These are phyloP conservation scores for Ladona fulva DNA, from an alignment of 1,140 invertebrate species.

Conservation along the genomic window DNA sequence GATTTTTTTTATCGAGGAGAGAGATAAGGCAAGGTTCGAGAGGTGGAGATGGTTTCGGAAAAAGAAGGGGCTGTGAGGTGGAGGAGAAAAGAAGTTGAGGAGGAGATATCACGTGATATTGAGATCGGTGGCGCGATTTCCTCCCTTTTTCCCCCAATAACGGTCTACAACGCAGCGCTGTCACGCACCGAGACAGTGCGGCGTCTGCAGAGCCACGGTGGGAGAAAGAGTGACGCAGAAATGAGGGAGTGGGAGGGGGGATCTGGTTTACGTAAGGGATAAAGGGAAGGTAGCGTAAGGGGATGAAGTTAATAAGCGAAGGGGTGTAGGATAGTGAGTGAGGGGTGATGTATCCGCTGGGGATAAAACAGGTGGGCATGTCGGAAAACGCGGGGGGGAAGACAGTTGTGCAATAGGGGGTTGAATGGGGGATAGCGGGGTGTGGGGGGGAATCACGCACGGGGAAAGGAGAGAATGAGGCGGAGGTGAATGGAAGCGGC, in stretches of 20 bases:
- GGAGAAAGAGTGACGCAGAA: too few species aligned
- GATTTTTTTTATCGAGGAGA: neutral
- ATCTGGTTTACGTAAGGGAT: too few species aligned
- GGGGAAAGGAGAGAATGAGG: neutral
- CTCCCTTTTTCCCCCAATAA: neutral
- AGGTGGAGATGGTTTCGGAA: neutral
- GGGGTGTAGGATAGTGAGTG: too few species aligned
- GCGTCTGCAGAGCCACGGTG: neutral
- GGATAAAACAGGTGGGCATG: neutral
- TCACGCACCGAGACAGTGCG: slow-evolving; percentile 1
- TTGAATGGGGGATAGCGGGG: neutral
- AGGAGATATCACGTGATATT: neutral
- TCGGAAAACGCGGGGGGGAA: neutral
- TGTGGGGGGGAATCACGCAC: neutral
- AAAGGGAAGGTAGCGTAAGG: too few species aligned
- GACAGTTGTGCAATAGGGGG: neutral
- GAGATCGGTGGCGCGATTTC: neutral
- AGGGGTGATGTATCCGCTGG: too few species aligned
- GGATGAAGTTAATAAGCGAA: too few species aligned
- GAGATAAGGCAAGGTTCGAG: neutral
- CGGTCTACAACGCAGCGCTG: neutral
- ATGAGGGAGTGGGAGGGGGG: too few species aligned
- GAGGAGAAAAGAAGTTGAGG: neutral
- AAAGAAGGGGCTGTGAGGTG: neutral
- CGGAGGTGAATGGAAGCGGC: neutral